Evolutionary conservation across 92 coral and sea anemone genomes (phyloP), one percentile per base, ranked within the genome.

Genomic region (Pocillopora grandis): DNA sequence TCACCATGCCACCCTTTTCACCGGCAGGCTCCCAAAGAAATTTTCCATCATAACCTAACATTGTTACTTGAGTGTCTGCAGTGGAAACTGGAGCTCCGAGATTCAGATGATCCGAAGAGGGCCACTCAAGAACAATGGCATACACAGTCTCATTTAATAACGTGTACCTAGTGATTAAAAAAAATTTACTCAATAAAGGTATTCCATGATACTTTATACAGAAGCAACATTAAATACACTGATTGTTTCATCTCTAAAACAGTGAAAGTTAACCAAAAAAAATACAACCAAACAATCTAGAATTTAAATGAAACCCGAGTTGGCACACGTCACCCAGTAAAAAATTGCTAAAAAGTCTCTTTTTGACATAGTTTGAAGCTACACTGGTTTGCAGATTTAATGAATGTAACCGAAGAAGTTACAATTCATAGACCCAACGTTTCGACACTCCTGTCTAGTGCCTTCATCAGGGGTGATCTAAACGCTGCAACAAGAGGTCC

Each of bases 91-190:
- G 98, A 20, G 76, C 87, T 63, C 91, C 96, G 56, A 96, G 90
- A 23, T 36, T 83, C 48, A 92, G 81, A 1, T 64, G 62, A 8
- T 89, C 91, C 16, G 92, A 82, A 0, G 86, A 71, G 7, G 99
- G 99, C 99, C 99, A 96, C 75, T 94, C 86, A 31, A 96, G 88
- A 33, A 91, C 89, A 75, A 92, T 89, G 75, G 98, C 99, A 64
- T 94, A 96, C 75, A 92, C 96, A 17, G 80, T 87, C 72, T 85
- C 89, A 20, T 84, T 82, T 76, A 87, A 94, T 42, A 89, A 83
- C 0, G 99, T 96, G 85, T 96, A 96, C 99, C 99, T 96, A 12
- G 59, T 1, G 11, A 31, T 13, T 15, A 58, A 12, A 42, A 37
- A 56, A 8, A 5, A 8, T 12, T 9, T 3, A 2, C 14, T 68